These are phyloP conservation scores for Crioceris asparagi DNA, from an alignment of 2,888 invertebrate species.

Conservation along the genomic window DNA sequence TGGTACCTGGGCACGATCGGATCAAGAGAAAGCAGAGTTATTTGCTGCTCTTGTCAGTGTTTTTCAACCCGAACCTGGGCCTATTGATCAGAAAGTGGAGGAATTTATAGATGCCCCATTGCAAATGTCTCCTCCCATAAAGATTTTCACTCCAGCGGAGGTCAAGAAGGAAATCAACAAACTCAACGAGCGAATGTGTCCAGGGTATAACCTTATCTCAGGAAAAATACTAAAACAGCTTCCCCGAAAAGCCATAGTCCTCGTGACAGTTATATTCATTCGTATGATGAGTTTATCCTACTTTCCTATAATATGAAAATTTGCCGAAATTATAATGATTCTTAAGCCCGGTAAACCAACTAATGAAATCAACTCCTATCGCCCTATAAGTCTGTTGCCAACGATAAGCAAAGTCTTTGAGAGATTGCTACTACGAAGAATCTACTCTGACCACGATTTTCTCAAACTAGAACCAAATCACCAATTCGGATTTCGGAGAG, in stretches of 20 bases:
- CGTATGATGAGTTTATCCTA: not conserved
- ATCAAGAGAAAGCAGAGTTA: not conserved
- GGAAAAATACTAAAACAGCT: constrained; percentile 3
- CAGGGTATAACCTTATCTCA: not conserved
- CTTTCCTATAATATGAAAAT: not conserved
- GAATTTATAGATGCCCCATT: not conserved
- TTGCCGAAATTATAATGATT: constrained; percentile 3
- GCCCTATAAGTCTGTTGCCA: too few relatives aligned
- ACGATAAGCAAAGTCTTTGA: too few relatives aligned
- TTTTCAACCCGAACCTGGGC: not conserved
- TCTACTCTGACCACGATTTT: too few relatives aligned
- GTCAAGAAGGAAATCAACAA: constrained; percentile 1
- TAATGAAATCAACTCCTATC: too few relatives aligned
- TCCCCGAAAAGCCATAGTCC: not conserved
- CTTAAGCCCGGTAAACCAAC: not conserved
- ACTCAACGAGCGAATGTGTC: not conserved
- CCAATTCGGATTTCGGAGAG: too few relatives aligned
- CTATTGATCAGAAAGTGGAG: not conserved
- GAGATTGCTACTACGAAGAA: too few relatives aligned
- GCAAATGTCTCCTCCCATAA: not conserved
- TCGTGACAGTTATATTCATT: constrained; percentile 1
- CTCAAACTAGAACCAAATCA: too few relatives aligned
- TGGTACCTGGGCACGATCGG: not conserved
- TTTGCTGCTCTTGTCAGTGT: not conserved
- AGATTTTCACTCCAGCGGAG: not conserved